Base-by-base conservation (phyloP, 2,797 vertebrate species). In the Sebastes baramenuke region DNA sequence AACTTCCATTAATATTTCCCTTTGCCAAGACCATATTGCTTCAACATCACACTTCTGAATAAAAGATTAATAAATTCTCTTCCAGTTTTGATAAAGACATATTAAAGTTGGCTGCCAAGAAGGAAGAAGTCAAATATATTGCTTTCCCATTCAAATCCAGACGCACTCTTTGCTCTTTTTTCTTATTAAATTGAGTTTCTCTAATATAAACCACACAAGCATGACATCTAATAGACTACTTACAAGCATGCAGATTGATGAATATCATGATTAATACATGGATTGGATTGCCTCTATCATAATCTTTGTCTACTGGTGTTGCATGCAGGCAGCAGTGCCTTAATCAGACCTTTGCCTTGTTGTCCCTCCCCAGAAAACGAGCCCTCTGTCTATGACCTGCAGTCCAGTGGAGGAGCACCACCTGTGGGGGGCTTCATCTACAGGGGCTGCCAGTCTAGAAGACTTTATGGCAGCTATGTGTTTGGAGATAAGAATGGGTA, bases 401-500 rank as follows among this genome's bases (percentile, higher is more conserved):
- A 97, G 86, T 97, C 97, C 52, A 97, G 95, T 77, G 97, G 97
- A 86, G 97, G 96, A 24, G 97, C 96, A 12, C 94, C 96, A 52
- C 95, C 97, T 79, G 96, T 99, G 49, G 98, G 99, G 42, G 98
- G 98, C 73, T 99, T 99, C 91, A 95, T 99, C 92, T 99, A 99
- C 89, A 96, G 98, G 88, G 99, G 98, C 79, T 99, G 99, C 91
- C 99, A 99, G 84, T 99, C 98, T 0, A 96, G 99, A 92, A 95
- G 99, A 80, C 96, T 99, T 54, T 97, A 97, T 42, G 98, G 99
- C 88, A 99, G 96, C 90, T 99, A 99, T 0, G 96, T 99, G 9
- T 99, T 99, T 89, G 98, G 97, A 91, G 98, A 99, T 90, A 98
- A 96, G 82, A 98, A 97, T 16, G 97, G 99, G 99, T 99, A 95